A percentile compares a stretch with the other conserved stretches of the same genome.
Conservation (phyloP, 2,797 vertebrate genomes). For the Hirundo rustica region DNA sequence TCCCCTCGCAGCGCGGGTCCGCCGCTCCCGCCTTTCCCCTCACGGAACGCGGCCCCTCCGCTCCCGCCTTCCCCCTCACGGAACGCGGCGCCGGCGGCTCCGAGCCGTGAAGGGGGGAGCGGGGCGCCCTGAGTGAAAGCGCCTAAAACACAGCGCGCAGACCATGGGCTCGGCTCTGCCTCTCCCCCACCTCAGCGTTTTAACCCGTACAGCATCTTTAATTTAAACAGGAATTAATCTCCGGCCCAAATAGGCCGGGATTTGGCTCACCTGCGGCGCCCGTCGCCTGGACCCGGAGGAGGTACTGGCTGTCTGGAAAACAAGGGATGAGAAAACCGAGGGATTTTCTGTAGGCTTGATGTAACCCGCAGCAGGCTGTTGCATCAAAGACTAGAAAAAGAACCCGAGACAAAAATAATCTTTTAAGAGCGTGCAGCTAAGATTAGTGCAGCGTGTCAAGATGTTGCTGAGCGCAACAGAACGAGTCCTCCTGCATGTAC, state of each 20-base stretch:
- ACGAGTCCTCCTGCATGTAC: not conserved
- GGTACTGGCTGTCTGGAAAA: conserved; percentile 13
- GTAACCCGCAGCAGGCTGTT: conserved; percentile 19
- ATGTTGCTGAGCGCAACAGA: conserved; percentile 24
- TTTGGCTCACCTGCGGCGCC: conserved; percentile 32
- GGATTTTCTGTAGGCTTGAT: conserved; percentile 28
- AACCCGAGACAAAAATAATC: conserved; percentile 58
- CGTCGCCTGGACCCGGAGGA: not conserved
- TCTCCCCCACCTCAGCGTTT: accelerated
- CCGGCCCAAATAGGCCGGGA: not conserved
- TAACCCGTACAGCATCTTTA: not conserved
- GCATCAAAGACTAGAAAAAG: conserved; percentile 47
- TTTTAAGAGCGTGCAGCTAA: conserved; percentile 33
- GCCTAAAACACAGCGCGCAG: not conserved
- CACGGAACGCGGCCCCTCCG: not conserved
- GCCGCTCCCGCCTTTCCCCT: not conserved
- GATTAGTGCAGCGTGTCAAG: conserved; percentile 36
- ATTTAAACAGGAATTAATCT: not conserved
- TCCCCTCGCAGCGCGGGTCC: too few species aligned
- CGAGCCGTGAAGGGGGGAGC: not conserved
- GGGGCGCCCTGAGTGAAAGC: not conserved
- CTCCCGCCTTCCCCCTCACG: not conserved
- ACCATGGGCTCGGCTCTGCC: accelerated
- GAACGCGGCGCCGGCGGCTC: not conserved
- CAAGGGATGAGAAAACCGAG: not conserved